A percentile compares a stretch with the other conserved stretches of the same genome.
Conservation (phyloP, 2,888 invertebrate species). For the Branchellion lobata region DNA sequence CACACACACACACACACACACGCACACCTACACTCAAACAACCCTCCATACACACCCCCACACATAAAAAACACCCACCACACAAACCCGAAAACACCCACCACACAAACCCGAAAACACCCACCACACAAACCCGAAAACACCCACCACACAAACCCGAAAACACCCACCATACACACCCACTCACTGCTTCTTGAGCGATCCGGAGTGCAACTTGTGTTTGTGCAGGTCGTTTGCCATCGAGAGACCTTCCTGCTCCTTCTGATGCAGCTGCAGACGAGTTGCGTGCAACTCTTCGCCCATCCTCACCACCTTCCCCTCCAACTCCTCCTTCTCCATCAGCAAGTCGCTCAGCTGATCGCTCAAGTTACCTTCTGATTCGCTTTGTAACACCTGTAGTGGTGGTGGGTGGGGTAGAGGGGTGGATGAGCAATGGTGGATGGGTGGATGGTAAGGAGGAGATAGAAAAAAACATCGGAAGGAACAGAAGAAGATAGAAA, state of each 20-base stretch:
- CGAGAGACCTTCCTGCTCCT: constrained; percentile 80
- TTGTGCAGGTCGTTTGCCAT: constrained; percentile 84
- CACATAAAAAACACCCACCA: too few relatives aligned
- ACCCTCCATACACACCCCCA: too few relatives aligned
- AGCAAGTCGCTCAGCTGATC: constrained; percentile 54
- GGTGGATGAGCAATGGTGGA: too few relatives aligned
- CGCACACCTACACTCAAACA: too few relatives aligned
- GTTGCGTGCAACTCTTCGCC: constrained; percentile 62
- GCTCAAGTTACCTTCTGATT: constrained; percentile 45
- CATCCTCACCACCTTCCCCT: constrained; percentile 72
- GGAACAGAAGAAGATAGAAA: not conserved
- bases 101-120: too few relatives aligned
- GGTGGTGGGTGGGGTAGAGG: too few relatives aligned
- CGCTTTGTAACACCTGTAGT: constrained; percentile 59
- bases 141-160: too few relatives aligned
- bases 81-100: too few relatives aligned
- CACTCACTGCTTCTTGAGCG: constrained; percentile 55
- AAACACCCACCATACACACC: constrained; percentile 49
- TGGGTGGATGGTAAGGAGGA: too few relatives aligned
- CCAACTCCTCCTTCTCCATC: constrained; percentile 63
- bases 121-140: constrained; percentile 50
- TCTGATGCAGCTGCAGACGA: constrained; percentile 69
- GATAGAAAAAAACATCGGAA: not conserved
- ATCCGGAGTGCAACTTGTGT: constrained; percentile 61
- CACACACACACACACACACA: too few relatives aligned